Evolutionary conservation across 2,113 vertebrate species (phyloP).

Genomic region (Turnix velox): DNA sequence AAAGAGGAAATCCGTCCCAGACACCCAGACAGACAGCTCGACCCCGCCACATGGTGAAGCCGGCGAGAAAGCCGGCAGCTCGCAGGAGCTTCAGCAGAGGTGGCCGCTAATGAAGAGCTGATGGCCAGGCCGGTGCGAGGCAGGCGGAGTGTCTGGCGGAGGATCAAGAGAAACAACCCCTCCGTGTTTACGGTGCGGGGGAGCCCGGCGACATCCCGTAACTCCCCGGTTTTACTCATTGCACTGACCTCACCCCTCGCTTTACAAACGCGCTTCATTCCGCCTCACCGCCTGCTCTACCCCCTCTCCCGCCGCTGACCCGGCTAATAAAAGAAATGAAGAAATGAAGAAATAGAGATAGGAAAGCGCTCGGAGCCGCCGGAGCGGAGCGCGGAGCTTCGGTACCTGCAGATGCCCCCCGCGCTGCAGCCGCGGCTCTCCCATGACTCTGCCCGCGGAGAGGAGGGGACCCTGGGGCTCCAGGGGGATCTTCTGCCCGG

Average conservation of each 20-base stretch:
- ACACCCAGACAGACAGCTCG: neutral
- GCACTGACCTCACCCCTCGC: neutral
- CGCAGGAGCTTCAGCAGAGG: neutral
- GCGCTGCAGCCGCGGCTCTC: conserved; percentile 1
- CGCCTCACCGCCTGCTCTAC: neutral
- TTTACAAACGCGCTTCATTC: neutral
- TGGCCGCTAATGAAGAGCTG: neutral
- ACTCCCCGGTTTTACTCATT: neutral
- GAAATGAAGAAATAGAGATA: neutral
- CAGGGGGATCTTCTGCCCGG: conserved; percentile 62
- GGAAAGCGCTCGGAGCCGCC: neutral
- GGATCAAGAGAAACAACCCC: neutral
- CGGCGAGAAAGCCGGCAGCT: neutral
- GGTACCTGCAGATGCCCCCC: conserved; percentile 43
- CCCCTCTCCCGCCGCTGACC: neutral
- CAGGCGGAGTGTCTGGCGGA: neutral
- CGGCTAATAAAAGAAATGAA: neutral
- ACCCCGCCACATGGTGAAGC: neutral
- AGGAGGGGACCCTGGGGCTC: conserved; percentile 48
- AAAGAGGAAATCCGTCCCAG: conserved; percentile 55
- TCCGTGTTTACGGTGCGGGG: neutral
- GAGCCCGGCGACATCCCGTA: neutral
- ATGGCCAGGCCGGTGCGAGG: neutral
- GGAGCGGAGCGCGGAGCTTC: neutral
- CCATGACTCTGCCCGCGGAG: conserved; percentile 34